phyloP scores from a whole-genome alignment of 2,797 vertebrate species.

The Lophotriccus pileatus region DNA sequence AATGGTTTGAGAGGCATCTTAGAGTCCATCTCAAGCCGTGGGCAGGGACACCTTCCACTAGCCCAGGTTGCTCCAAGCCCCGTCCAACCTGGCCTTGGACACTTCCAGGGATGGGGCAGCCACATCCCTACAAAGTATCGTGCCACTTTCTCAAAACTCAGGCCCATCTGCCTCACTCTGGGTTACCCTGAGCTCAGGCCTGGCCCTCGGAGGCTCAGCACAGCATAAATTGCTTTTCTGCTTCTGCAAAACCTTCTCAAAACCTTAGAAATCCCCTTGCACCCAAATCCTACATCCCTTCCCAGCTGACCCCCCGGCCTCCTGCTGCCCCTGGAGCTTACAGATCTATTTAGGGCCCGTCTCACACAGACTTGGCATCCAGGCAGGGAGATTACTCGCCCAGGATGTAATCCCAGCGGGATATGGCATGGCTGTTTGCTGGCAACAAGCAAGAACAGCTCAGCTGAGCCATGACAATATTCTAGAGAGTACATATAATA shows the following conservation, averaged over 20 bases:
- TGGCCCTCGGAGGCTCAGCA: not conserved
- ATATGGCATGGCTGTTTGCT: not conserved
- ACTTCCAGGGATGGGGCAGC: not conserved
- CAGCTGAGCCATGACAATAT: not conserved
- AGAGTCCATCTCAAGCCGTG: not conserved
- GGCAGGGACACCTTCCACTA: not conserved
- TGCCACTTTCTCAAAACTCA: not conserved
- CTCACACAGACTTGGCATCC: not conserved
- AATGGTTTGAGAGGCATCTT: not conserved
- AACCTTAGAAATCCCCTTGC: not conserved
- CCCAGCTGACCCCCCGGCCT: not conserved
- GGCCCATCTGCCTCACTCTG: not conserved
- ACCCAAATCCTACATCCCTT: not conserved
- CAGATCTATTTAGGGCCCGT: not conserved
- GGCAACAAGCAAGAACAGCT: not conserved
- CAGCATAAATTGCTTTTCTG: not conserved
- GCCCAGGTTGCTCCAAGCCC: not conserved
- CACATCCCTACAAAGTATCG: not conserved
- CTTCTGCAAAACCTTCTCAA: not conserved
- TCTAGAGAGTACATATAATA: fast-evolving
- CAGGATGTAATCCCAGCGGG: not conserved
- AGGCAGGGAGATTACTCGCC: not conserved
- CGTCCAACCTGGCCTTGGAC: not conserved
- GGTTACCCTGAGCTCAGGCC: not conserved
- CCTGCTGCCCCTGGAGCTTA: not conserved